phyloP scores from a whole-genome alignment of 2,113 vertebrate genomes.

The Telmatochromis brachygnathus region DNA sequence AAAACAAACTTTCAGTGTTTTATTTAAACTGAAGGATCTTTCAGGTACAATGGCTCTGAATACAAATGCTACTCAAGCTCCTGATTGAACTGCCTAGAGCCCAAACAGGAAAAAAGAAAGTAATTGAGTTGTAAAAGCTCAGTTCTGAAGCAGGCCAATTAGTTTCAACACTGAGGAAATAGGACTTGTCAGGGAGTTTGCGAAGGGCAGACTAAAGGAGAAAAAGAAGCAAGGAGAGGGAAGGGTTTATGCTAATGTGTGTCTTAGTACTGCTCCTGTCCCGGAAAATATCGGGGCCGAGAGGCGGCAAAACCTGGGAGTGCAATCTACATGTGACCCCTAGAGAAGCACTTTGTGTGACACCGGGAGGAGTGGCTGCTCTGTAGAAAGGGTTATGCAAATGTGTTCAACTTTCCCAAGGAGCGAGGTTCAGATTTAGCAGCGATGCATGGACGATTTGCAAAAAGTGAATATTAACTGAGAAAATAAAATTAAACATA shows the following conservation, averaged over 20 bases:
- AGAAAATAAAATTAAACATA: neutral
- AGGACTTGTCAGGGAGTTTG: constrained; percentile 6
- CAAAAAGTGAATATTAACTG: neutral
- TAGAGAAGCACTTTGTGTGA: constrained; percentile 14
- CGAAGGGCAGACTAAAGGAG: neutral
- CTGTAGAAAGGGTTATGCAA: neutral
- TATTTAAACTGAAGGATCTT: neutral
- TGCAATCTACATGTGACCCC: constrained; percentile 13
- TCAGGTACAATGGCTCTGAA: neutral
- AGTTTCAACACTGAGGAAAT: neutral
- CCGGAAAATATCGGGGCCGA: neutral
- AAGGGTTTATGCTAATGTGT: constrained; percentile 26
- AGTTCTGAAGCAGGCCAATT: neutral
- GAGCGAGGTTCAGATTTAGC: neutral
- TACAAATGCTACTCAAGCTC: neutral
- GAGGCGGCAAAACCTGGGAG: constrained; percentile 6
- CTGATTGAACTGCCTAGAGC: neutral
- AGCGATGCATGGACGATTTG: neutral
- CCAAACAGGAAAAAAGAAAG: neutral
- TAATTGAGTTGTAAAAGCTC: neutral
- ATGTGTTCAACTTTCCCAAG: constrained; percentile 7
- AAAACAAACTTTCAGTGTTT: neutral
- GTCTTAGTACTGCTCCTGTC: constrained; percentile 6
- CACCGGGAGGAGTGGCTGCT: constrained; percentile 22
- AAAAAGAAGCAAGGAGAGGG: neutral